These are phyloP conservation scores for Gobius niger DNA, from an alignment of 2,113 vertebrate genomes.

Conservation along the genomic window DNA sequence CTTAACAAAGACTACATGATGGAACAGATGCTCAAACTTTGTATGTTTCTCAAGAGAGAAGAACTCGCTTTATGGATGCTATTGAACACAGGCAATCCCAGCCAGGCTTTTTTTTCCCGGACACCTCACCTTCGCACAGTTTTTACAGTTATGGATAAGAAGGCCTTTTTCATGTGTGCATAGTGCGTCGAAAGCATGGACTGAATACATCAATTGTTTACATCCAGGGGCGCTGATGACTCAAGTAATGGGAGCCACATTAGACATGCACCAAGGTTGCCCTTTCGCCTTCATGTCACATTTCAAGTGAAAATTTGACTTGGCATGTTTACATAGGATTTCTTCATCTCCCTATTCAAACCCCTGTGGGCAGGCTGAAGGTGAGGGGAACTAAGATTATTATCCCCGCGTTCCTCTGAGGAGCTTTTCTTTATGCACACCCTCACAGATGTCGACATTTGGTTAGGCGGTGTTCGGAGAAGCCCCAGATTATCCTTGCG, in stretches of 20 bases:
- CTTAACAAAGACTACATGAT: constrained; percentile 76
- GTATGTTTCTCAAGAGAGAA: constrained; percentile 70
- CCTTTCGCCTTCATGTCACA: constrained; percentile 72
- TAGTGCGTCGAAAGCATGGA: constrained; percentile 46
- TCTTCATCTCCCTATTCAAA: constrained; percentile 74
- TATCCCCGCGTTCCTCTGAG: constrained; percentile 74
- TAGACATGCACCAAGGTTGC: constrained; percentile 61
- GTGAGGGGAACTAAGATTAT: constrained; percentile 76
- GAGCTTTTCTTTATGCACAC: constrained; percentile 76
- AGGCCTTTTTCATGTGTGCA: constrained; percentile 44
- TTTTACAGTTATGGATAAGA: constrained; percentile 32
- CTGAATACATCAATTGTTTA: constrained; percentile 70
- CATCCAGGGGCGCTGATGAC: constrained; percentile 64
- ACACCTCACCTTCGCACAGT: constrained; percentile 53
- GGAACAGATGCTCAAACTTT: constrained; percentile 77
- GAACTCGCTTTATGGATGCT: constrained; percentile 64
- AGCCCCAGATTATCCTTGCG: constrained; percentile 72
- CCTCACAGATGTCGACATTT: constrained; percentile 80
- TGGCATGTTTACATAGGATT: constrained; percentile 77
- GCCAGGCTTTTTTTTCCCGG: constrained; percentile 43
- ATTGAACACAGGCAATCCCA: constrained; percentile 45
- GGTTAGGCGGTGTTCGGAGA: constrained; percentile 76
- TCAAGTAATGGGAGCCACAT: constrained; percentile 56
- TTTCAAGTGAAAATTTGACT: constrained; percentile 73
- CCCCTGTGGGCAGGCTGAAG: constrained; percentile 73